Evolutionary conservation across 2,888 invertebrate species (phyloP), one percentile per base, ranked within the genome.

Genomic region (Diadegma fenestrale): DNA sequence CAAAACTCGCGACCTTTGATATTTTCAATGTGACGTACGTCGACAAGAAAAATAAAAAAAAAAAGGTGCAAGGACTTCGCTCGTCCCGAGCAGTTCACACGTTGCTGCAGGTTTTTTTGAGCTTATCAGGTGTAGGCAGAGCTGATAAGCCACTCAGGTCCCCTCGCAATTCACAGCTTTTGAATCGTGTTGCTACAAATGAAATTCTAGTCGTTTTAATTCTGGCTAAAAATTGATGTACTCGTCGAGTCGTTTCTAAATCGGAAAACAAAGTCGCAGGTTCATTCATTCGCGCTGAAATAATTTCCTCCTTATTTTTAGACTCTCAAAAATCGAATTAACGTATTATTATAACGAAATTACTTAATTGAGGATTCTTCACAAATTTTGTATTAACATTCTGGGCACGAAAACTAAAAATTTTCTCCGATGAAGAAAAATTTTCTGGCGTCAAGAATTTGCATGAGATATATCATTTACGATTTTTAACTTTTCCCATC

Each of bases 111-210:
- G 41, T 48, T 33, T 61, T 61, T 22, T 48, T 45, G 22, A 26
- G 63, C 80, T 72, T 80, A 72, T 80, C 80, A 72, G 72, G 80
- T 72, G 26, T 64, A 63, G 48, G 30, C 64, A 17, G 26, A 26
- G 51, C 19, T 64, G 80, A 80, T 80, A 80, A 80, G 72, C 51
- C 43, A 51, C 80, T 72, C 61, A 26, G 41, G 6, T 12, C 22
- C n/a, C 19, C 8, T 17, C 22, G 22, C 17, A 63, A 72, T 63
- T 41, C 26, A 37, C 51, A 26, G 30, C 37, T 26, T 63, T n/a
- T 37, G 37, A 51, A 63, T 61, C 10, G 30, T 14, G 22, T 30
- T 30, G 6, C 14, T 43, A n/a, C 54, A 30, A 37, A 30, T 22
- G 8, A 43, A 54, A 78, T 26, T 54, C 22, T 26, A 41, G 33